phyloP scores from a whole-genome alignment of 2,888 invertebrate genomes.

The Horisme vitalbata region DNA sequence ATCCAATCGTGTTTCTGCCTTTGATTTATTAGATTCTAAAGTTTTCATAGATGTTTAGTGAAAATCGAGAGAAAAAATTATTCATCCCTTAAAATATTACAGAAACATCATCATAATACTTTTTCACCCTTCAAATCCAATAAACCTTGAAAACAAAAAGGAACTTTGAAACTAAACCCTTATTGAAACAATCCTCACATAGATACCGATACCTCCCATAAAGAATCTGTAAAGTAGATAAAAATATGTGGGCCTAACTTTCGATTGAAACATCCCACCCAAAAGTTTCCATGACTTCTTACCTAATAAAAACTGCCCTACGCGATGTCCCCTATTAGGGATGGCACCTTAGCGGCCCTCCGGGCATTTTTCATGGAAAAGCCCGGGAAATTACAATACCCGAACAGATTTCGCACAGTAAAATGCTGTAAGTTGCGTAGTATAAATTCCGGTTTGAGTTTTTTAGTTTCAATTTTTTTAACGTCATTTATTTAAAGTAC shows the following conservation, averaged over 20 bases:
- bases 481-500: no score
- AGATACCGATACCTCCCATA: background rate
- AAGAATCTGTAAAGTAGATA: constrained; percentile 13
- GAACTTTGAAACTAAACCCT: no score
- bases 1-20: no score
- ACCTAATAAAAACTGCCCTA: constrained; percentile 21
- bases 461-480: no score
- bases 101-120: no score
- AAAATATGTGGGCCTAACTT: constrained; percentile 19
- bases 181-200: background rate
- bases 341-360: constrained; percentile 21
- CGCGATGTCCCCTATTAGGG: constrained; percentile 25
- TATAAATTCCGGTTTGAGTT: background rate
- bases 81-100: no score
- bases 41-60: no score
- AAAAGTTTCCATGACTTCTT: constrained; percentile 18
- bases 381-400: constrained; percentile 31
- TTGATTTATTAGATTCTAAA: no score
- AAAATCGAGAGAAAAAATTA: no score
- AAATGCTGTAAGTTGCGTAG: background rate
- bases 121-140: no score
- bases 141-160: no score
- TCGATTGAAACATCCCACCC: constrained; percentile 23
- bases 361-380: constrained; percentile 31
- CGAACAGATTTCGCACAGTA: constrained; percentile 21